phyloP scores from a whole-genome alignment of 64 coral and sea anemone species.

The Platygyra sinensis region DNA sequence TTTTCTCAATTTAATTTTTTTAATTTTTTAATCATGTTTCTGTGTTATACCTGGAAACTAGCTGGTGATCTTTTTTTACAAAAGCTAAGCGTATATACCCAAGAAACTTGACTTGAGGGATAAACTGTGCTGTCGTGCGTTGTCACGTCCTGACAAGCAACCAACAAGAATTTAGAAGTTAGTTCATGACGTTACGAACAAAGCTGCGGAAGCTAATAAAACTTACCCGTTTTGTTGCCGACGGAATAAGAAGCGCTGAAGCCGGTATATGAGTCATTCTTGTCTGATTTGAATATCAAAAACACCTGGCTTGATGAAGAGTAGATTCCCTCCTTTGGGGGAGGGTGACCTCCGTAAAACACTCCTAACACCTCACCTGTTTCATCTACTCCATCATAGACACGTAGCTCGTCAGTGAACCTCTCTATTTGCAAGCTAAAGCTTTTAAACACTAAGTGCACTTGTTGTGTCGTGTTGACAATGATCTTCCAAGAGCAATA shows the following conservation, averaged over 20 bases:
- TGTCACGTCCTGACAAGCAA: no score
- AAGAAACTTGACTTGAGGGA: no score
- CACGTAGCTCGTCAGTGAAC: conserved; percentile 38
- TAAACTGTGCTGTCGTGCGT: no score
- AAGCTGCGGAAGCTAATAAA: not conserved
- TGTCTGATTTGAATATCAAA: conserved; percentile 65
- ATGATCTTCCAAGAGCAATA: conserved; percentile 59
- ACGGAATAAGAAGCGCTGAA: conserved; percentile 51
- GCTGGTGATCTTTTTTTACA: no score
- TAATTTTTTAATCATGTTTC: no score
- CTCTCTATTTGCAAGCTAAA: conserved; percentile 27
- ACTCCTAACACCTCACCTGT: conserved; percentile 7
- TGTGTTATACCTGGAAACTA: no score
- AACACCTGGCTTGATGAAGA: conserved; percentile 30
- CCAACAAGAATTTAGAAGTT: no score
- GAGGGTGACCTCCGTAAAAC: conserved; percentile 27
- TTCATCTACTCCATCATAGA: conserved; percentile 25
- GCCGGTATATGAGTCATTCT: not conserved
- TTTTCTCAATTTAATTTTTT: no score
- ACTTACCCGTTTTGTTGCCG: not conserved
- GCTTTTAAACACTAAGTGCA: conserved; percentile 47
- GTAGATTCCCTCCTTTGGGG: conserved; percentile 26
- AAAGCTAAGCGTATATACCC: no score
- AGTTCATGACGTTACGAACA: not conserved
- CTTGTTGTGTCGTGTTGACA: not conserved